Conservation (phyloP, 2,888 invertebrate genomes). For the Endomychus coccineus region DNA sequence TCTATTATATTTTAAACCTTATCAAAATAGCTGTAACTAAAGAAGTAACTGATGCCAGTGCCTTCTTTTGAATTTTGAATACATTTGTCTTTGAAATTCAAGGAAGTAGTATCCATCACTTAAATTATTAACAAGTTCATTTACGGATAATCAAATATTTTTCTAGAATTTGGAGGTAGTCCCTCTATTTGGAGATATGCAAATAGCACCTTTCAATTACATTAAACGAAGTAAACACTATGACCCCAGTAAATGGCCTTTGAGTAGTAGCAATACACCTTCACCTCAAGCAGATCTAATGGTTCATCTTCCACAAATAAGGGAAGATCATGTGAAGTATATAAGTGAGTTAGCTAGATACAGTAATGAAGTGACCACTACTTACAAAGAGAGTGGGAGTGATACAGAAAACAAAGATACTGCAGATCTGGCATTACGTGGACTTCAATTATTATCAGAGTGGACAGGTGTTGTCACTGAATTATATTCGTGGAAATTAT, state of each 20-base stretch:
- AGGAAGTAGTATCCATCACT: too few relatives aligned
- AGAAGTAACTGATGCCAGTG: too few relatives aligned
- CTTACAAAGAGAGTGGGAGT: constrained; percentile 86
- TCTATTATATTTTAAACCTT: too few relatives aligned
- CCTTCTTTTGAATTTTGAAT: too few relatives aligned
- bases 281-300: constrained; percentile 91
- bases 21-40: too few relatives aligned
- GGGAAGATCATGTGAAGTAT: constrained; percentile 95
- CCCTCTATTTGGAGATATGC: constrained; percentile 97
- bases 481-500: constrained; percentile 94
- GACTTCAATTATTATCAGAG: constrained; percentile 86
- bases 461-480: constrained; percentile 98
- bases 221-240: constrained; percentile 91
- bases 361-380: constrained; percentile 84
- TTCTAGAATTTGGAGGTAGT: constrained; percentile 83
- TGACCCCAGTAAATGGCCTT: constrained; percentile 86
- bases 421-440: constrained; percentile 82
- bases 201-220: constrained; percentile 97
- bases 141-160: too few relatives aligned
- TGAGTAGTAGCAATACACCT: constrained; percentile 72
- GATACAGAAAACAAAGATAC: constrained; percentile 89
- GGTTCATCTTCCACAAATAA: constrained; percentile 88
- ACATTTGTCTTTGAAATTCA: too few relatives aligned
- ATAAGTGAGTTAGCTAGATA: constrained; percentile 92
- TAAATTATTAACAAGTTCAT: too few relatives aligned